phyloP scores from a whole-genome alignment of 2,797 vertebrate species.

The Chromis chromis region DNA sequence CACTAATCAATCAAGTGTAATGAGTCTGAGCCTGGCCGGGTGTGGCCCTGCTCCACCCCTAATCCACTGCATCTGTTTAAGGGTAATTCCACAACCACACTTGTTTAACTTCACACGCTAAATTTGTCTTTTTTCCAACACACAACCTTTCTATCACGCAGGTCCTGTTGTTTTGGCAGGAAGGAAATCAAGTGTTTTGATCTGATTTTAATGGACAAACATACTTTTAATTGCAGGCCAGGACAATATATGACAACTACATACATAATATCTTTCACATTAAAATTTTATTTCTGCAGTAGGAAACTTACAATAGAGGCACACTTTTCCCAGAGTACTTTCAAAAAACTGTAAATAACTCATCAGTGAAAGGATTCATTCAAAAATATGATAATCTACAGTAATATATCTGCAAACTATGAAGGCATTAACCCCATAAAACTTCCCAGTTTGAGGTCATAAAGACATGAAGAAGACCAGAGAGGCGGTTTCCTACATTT shows the following conservation, averaged over 20 bases:
- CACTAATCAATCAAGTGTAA: conserved; percentile 80
- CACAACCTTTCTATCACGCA: conserved; percentile 25
- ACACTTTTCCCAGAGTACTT: conserved; percentile 56
- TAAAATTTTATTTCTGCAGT: conserved; percentile 40
- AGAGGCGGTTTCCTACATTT: conserved; percentile 30
- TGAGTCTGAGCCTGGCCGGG: conserved; percentile 70
- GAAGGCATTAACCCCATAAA: conserved; percentile 55
- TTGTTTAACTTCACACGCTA: conserved; percentile 71
- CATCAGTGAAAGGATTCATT: conserved; percentile 19
- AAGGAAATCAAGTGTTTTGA: conserved; percentile 45
- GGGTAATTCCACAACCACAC: conserved; percentile 57
- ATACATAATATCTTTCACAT: not conserved
- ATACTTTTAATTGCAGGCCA: not conserved
- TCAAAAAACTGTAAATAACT: conserved; percentile 40
- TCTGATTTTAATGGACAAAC: conserved; percentile 34
- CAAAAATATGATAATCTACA: conserved; percentile 13
- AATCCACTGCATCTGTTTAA: conserved; percentile 66
- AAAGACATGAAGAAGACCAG: conserved; percentile 27
- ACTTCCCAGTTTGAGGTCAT: conserved; percentile 49
- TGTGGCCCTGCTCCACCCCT: conserved; percentile 65
- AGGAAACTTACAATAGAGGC: conserved; percentile 21
- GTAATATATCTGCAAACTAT: conserved; percentile 45
- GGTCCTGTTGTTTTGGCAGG: conserved; percentile 23
- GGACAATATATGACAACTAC: not conserved
- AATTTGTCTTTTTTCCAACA: conserved; percentile 44